These are phyloP conservation scores for Lucilia cuprina DNA, from an alignment of 1,140 invertebrate species.

Conservation along the genomic window DNA sequence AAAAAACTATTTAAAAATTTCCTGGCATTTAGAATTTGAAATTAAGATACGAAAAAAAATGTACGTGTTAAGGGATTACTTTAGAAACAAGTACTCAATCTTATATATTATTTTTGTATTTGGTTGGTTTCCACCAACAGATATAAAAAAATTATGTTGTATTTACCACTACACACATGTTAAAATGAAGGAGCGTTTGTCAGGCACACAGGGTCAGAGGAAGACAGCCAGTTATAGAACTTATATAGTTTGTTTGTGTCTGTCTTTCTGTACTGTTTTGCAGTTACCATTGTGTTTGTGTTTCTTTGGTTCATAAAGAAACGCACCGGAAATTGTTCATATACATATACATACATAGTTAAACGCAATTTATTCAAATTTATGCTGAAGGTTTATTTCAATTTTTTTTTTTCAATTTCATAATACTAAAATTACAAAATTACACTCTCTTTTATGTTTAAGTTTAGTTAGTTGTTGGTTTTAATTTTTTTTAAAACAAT, in stretches of 20 bases:
- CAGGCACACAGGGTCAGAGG: neutral
- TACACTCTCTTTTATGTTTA: neutral
- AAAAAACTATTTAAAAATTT: neutral
- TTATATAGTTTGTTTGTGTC: neutral
- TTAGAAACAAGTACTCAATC: neutral
- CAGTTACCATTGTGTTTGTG: too few species aligned
- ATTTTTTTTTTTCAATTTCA: neutral
- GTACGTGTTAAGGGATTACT: neutral
- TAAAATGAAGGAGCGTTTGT: neutral
- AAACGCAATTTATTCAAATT: constrained; percentile 6
- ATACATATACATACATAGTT: constrained; percentile 30
- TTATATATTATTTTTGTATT: neutral
- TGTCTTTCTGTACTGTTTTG: too few species aligned
- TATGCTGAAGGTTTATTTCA: neutral
- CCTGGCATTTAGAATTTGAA: neutral
- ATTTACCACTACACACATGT: too few species aligned
- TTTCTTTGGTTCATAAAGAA: neutral
- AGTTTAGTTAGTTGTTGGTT: neutral
- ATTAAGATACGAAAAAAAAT: neutral
- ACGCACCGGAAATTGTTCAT: constrained; percentile 60
- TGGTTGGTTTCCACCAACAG: neutral
- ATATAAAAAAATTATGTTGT: too few species aligned
- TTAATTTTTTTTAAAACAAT: neutral
- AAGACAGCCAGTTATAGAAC: neutral
- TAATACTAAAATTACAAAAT: neutral